These are phyloP conservation scores for Unio delphinus DNA, from an alignment of 2,888 invertebrate genomes.

Conservation along the genomic window DNA sequence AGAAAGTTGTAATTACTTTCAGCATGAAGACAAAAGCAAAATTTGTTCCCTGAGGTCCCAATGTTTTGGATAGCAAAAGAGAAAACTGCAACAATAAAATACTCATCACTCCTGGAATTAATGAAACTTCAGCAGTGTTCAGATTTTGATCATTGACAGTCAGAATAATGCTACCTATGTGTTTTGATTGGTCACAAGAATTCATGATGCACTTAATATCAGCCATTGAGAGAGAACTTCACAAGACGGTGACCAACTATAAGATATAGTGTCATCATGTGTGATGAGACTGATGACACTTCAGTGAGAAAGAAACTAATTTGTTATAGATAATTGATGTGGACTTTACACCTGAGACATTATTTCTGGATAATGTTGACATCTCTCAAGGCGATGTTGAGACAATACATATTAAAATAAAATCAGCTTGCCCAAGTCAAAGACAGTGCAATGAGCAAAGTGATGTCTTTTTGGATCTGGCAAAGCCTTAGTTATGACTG, in stretches of 20 bases:
- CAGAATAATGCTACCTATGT: constrained; percentile 6
- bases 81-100: neutral
- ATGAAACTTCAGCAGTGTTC: constrained; percentile 4
- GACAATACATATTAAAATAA: constrained; percentile 4
- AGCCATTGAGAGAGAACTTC: neutral
- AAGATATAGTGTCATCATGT: constrained; percentile 2
- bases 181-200: neutral
- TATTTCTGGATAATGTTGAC: constrained; percentile 7
- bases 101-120: neutral
- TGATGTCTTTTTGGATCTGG: constrained; percentile 5
- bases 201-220: constrained; percentile 5
- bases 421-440: constrained; percentile 1
- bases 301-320: constrained; percentile 2
- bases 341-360: constrained; percentile 7
- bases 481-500: constrained; percentile 8
- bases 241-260: neutral
- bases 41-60: neutral
- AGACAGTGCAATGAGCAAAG: constrained; percentile 5
- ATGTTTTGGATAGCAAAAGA: constrained; percentile 5
- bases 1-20: neutral
- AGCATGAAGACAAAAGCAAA: neutral
- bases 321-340: neutral
- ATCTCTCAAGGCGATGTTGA: constrained; percentile 2
- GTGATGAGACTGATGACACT: constrained; percentile 7
- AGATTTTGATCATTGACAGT: neutral